phyloP scores from a whole-genome alignment of 2,113 vertebrate genomes.

The Xiphophorus maculatus region DNA sequence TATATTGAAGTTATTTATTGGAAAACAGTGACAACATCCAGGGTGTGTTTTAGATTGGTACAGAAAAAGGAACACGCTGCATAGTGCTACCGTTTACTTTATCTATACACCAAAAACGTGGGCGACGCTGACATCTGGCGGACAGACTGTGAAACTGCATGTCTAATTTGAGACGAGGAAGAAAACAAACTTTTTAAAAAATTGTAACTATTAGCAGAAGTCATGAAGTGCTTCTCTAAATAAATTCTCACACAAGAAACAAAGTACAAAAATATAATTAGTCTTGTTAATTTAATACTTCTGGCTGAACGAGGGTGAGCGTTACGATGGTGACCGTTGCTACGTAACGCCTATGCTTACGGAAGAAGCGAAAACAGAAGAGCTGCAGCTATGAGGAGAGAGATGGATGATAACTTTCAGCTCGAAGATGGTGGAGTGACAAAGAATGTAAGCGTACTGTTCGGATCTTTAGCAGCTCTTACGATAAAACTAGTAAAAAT shows the following conservation, averaged over 20 bases:
- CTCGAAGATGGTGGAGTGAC: constrained; percentile 66
- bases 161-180: too few relatives aligned
- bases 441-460: constrained; percentile 70
- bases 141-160: background rate
- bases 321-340: constrained; percentile 76
- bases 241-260: too few relatives aligned
- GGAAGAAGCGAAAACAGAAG: constrained; percentile 68
- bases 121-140: constrained; percentile 62
- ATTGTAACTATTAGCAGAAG: too few relatives aligned
- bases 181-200: too few relatives aligned
- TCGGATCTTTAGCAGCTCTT: background rate
- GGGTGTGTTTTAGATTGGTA: background rate
- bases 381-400: background rate
- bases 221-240: too few relatives aligned
- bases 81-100: constrained; percentile 26
- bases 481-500: background rate
- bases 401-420: constrained; percentile 85
- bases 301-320: constrained; percentile 10
- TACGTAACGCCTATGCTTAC: constrained; percentile 70
- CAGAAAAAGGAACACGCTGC: background rate
- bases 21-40: background rate
- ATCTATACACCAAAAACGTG: constrained; percentile 6
- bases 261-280: background rate
- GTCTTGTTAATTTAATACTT: background rate
- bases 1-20: background rate